These are phyloP conservation scores for Pollenia griseotomentosa DNA, from an alignment of 2,888 invertebrate species.

Conservation along the genomic window DNA sequence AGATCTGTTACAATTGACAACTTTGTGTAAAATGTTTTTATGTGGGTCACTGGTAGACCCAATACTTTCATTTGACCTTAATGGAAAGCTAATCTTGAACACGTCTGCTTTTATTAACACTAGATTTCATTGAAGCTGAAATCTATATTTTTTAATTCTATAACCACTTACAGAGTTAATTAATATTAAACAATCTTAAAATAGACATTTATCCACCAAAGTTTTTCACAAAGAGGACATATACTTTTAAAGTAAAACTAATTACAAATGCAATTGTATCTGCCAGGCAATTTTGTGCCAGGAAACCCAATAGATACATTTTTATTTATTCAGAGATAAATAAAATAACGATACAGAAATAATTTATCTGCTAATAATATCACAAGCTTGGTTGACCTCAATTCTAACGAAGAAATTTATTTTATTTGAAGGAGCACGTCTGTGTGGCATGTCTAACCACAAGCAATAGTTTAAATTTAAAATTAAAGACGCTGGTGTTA, in stretches of 20 bases:
- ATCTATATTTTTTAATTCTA: no score
- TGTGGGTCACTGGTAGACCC: no score
- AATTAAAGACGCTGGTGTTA: neutral
- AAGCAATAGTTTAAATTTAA: constrained; percentile 6
- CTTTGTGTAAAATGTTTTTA: no score
- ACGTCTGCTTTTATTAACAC: no score
- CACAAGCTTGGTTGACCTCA: constrained; percentile 46
- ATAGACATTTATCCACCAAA: neutral
- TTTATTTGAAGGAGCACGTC: constrained; percentile 22
- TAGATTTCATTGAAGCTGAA: no score
- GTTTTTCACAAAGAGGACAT: neutral
- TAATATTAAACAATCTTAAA: no score
- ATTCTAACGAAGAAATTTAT: constrained; percentile 30
- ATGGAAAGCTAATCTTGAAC: no score
- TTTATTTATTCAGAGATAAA: neutral
- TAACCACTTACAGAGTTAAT: no score
- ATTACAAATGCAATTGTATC: constrained; percentile 6
- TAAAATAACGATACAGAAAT: constrained; percentile 11
- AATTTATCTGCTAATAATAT: constrained; percentile 30
- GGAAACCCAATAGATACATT: constrained; percentile 16
- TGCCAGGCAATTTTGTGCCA: constrained; percentile 22
- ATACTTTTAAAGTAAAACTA: constrained; percentile 23
- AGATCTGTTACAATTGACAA: no score
- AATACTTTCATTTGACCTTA: no score
- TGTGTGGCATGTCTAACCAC: neutral